Evolutionary conservation across 2,888 invertebrate species (phyloP).

Genomic region (Dendrolimus houi): DNA sequence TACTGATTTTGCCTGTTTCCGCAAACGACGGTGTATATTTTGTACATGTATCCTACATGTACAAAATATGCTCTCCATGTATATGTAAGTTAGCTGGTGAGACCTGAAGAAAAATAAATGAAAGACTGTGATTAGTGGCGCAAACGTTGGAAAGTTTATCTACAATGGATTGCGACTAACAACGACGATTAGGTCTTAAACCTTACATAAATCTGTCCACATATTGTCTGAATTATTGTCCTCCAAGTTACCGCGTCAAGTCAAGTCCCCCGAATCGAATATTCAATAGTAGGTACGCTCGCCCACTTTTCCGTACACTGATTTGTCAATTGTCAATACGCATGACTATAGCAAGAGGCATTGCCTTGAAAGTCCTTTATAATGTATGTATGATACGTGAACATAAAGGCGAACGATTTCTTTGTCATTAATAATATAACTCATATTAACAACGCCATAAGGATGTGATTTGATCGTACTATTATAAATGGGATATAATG

Average conservation of each 20-base stretch:
- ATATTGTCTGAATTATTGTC: no score
- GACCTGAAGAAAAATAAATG: no score
- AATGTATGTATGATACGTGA: neutral
- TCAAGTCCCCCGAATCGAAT: conserved; percentile 38
- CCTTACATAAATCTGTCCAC: no score
- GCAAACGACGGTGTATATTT: no score
- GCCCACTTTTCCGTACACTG: conserved; percentile 38
- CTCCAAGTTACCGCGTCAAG: conserved; percentile 18
- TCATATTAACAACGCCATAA: neutral
- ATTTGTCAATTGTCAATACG: conserved; percentile 42
- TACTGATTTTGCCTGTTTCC: no score
- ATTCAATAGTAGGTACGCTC: conserved; percentile 26
- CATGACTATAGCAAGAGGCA: conserved; percentile 20
- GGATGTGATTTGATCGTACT: neutral
- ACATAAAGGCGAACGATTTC: neutral
- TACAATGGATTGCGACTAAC: no score
- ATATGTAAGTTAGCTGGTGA: no score
- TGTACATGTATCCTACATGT: no score
- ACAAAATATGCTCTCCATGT: no score
- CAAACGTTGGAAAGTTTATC: no score
- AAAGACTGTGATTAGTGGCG: no score
- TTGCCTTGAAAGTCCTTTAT: conserved; percentile 5
- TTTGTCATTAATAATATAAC: neutral
- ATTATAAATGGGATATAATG: neutral
- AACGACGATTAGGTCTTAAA: no score